Base-by-base conservation (phyloP, 2,888 invertebrate species). In the Poecilus cupreus region DNA sequence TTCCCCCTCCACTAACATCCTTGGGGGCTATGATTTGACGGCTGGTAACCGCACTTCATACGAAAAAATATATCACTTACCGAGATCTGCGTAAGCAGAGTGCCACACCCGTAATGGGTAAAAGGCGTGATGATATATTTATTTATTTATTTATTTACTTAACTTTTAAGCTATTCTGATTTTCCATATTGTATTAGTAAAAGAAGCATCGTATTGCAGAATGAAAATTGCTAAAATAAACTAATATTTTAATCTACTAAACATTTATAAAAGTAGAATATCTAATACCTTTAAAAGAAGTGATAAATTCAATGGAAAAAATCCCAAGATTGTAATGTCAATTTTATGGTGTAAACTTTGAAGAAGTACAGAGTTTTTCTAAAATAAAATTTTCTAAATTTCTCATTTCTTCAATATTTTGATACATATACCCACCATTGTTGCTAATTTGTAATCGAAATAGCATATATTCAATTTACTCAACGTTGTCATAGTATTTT, bases 161-260 rank as follows among this genome's bases (percentile, higher is more conserved):
- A 43, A 43, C n/a, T 43, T 43, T 0, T 10, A 43, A n/a, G 1
- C n/a, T n/a, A 13, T 43, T 43, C 11, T 43, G 43, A 3, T 10
- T 43, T 43, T n/a, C 11, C 11, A 54, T 54, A 54, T 0, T 18
- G 18, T 22, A 54, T 54, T 18, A 54, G 5, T 54, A 54, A 54
- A 13, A 54, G 54, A 54, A 54, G 22, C 54, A 54, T 22, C 11
- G 20, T 54, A 11, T 22, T 54, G 18, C 10, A 54, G 22, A 54
- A 54, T 6, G 54, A 54, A 54, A 54, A 54, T 54, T 54, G 54
- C 54, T 54, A 10, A 22, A 54, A 54, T 4, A 54, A 54, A 54
- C 10, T 22, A 20, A 0, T 20, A 2, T 11, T 0, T n/a, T n/a
- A n/a, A n/a, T n/a, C n/a, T n/a, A n/a, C n/a, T n/a, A n/a, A n/a